Base-by-base conservation (phyloP, 2,113 vertebrate genomes). In the Oreotragus oreotragus region DNA sequence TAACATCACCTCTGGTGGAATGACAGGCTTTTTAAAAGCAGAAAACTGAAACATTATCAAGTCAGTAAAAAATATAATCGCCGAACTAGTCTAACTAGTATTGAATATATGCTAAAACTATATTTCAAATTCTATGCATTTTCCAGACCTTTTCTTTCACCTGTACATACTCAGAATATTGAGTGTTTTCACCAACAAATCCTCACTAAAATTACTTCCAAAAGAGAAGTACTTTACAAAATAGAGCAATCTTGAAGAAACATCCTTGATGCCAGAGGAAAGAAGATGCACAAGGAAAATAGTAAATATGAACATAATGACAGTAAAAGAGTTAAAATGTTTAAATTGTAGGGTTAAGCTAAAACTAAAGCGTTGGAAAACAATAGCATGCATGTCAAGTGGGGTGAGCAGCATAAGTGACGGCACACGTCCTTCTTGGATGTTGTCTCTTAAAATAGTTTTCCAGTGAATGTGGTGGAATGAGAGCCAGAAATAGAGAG, bases 361-460 rank as follows among this genome's bases (percentile, higher is more conserved):
- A 16, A 27, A 25, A 47, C n/a, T 11, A 14, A 13, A 39, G 47
- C 3, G 1, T 4, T 58, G 8, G 60, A 15, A 47, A 79, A 3
- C 39, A 39, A 15, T 0, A 16, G 19, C 49, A 2, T 4, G 2
- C 4, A 15, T 7, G 14, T 84, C 53, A 39, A 0, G 3, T 6
- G 15, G 16, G 0, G 1, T 23, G 17, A 58, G 17, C 11, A 5
- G 27, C 5, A 13, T 17, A 28, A 64, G 5, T 8, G 15, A n/a
- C 33, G 45, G 10, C 21, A 27, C 11, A 0, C 4, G 6, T n/a
- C 43, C n/a, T 89, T 47, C 87, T 30, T 10, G 7, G 25, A 15
- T 25, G 30, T 12, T 23, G 15, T 36, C 2, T 43, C 49, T 43
- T 30, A 21, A 9, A 36, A 58, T 21, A 36, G 10, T 36, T 79